Base-by-base conservation (phyloP, 2,888 invertebrate genomes). In the Therioaphis trifolii region DNA sequence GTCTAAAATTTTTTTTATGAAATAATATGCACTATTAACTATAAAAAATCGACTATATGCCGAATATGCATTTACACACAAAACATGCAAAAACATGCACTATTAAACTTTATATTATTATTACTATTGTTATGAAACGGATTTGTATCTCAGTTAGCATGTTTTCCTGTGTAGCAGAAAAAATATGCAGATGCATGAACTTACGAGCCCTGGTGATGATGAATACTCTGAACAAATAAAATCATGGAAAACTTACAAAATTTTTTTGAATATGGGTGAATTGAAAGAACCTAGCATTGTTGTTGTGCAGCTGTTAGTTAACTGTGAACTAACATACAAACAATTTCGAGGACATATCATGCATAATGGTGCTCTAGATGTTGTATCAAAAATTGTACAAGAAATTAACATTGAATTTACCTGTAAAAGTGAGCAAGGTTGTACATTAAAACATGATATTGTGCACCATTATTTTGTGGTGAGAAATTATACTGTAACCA, bases 171-270 rank as follows among this genome's bases (percentile, higher is more conserved):
- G 63, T 63, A 63, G 29, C 18, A 35, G 7, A 29, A 29, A 63
- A 63, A 63, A 63, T 15, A 63, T 63, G 18, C 29, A 63, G 29
- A 63, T 35, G 35, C 63, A 18, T 63, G 63, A 63, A 63, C 63
- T 35, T 63, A 63, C 18, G 27, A 61, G 27, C 4, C 61, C 27
- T 27, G 27, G 15, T 27, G 3, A 61, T 21, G n/a, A 55, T 7
- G 2, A 18, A 0, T n/a, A 9, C 9, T n/a, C n/a, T n/a, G n/a
- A n/a, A n/a, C 9, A n/a, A 55, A 55, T 55, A 55, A 55, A 21
- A 55, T n/a, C 5, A 0, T 55, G 55, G 55, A 55, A 55, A 55
- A 21, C 21, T 55, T n/a, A 55, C n/a, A 55, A 55, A 55, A 7
- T 1, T n/a, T 55, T 55, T 55, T 55, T 55, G 9, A 55, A 55